Percentiles rank a stretch among this genome's conserved stretches.
phyloP scores from a whole-genome alignment of 2,113 vertebrate species.

The Malurus cyaneus region DNA sequence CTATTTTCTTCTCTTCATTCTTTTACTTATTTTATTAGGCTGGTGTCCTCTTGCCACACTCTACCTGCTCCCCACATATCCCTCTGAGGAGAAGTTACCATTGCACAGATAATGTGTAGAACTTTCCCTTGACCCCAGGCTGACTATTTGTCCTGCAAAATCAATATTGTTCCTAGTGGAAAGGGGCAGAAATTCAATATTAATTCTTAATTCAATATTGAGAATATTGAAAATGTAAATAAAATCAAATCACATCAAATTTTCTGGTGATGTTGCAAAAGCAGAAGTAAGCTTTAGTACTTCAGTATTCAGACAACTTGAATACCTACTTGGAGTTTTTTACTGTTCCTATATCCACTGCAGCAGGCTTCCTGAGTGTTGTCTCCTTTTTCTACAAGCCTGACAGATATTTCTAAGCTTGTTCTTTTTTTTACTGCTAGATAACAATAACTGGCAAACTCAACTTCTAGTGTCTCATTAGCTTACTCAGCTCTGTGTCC shows the following conservation, averaged over 20 bases:
- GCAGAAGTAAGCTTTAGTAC: neutral
- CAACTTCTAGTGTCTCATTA: constrained; percentile 12
- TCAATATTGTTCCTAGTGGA: neutral
- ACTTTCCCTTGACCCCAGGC: neutral
- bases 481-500: constrained; percentile 3
- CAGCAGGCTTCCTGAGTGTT: neutral
- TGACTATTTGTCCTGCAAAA: constrained; percentile 12
- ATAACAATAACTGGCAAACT: neutral
- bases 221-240: constrained; percentile 24
- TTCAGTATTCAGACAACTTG: neutral
- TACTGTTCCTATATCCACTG: neutral
- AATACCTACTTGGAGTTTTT: neutral
- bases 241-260: neutral
- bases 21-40: neutral
- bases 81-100: neutral
- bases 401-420: constrained; percentile 25
- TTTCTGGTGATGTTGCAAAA: neutral
- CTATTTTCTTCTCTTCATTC: neutral
- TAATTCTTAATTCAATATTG: constrained; percentile 27
- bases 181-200: constrained; percentile 6
- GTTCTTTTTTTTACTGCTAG: neutral
- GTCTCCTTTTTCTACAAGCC: constrained; percentile 11
- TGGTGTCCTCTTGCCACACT: neutral
- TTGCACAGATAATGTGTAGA: neutral
- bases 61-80: neutral